Evolutionary conservation across 1,140 invertebrate species (phyloP), one percentile per base, ranked within the genome.

Genomic region (Drosophila arizonae): DNA sequence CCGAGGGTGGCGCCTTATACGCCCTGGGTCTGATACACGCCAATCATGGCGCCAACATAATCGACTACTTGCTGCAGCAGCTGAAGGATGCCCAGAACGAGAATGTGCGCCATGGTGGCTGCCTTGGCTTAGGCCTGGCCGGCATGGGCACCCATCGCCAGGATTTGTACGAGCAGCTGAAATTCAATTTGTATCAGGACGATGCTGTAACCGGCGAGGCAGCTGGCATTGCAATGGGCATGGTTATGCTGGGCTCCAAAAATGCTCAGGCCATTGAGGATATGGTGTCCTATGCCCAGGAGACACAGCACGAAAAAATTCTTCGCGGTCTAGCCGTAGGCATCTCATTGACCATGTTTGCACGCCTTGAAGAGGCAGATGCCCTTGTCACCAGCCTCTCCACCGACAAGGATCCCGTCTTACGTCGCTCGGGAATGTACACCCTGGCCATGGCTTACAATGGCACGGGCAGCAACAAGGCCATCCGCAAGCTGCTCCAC

Each of bases 181-280:
- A 99, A 91, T 98, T 97, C 87, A 99, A 98, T 92, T 93, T 99
- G 33, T 99, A 98, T 91, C 98, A 99, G 94, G 98, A 99, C 93
- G 99, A 99, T 93, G 99, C 99, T 5, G 97, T 99, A 0, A 98
- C 98, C 43, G 98, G 98, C 28, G 99, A 99, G 93, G 98, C 98
- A 24, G 98, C 99, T 69, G 98, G 98, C 15, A 91, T 91, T 61
- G 89, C 90, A 28, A 99, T 99, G 98, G 98, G 99, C 51, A 95
- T 99, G 94, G 98, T 99, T 0, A 99, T 99, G 98, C 92, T 99
- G 67, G 99, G 98, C 2, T 98, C 98, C 0, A 97, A 98, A 90
- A 95, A 96, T 79, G 94, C 95, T 1, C 94, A 95, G 65, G 97
- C 97, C 6, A 97, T 99, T 70, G 95, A 97, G 92, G 98, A 99